These are phyloP conservation scores for Patella caerulea DNA, from an alignment of 2,888 invertebrate genomes.

Conservation along the genomic window DNA sequence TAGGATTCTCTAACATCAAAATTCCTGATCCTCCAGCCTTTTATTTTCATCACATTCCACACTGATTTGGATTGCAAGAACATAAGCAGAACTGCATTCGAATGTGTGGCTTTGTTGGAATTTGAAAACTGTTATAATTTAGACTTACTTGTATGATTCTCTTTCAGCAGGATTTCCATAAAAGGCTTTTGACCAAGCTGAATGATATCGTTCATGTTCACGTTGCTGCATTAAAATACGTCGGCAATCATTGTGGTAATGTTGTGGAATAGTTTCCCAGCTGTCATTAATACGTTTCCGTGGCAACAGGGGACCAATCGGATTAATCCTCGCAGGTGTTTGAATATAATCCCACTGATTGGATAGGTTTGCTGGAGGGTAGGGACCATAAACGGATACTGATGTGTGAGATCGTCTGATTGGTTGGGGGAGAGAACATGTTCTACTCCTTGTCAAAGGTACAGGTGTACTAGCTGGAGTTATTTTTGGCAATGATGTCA, in stretches of 20 bases:
- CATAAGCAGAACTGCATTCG: no score
- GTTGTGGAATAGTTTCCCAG: conserved; percentile 66
- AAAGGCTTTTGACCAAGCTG: conserved; percentile 68
- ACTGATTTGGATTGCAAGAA: no score
- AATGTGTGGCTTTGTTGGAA: no score
- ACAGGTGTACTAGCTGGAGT: conserved; percentile 20
- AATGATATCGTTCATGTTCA: conserved; percentile 67
- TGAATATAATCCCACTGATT: conserved; percentile 54
- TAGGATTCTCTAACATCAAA: no score
- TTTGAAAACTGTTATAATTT: not conserved
- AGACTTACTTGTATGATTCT: conserved; percentile 65
- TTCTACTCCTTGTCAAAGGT: not conserved
- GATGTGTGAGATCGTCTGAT: conserved; percentile 44
- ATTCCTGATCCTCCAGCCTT: no score
- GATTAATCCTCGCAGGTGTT: conserved; percentile 60
- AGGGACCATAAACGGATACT: conserved; percentile 51
- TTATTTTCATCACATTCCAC: no score
- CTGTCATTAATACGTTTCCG: conserved; percentile 59
- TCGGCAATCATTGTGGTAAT: conserved; percentile 66
- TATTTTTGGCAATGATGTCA: not conserved
- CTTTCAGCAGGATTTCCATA: conserved; percentile 67
- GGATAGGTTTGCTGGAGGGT: conserved; percentile 61
- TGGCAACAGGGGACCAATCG: conserved; percentile 63
- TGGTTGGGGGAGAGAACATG: conserved; percentile 1
- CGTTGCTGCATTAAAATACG: conserved; percentile 64